Base-by-base conservation (phyloP, 2,888 invertebrate species). In the Agrochola circellaris region DNA sequence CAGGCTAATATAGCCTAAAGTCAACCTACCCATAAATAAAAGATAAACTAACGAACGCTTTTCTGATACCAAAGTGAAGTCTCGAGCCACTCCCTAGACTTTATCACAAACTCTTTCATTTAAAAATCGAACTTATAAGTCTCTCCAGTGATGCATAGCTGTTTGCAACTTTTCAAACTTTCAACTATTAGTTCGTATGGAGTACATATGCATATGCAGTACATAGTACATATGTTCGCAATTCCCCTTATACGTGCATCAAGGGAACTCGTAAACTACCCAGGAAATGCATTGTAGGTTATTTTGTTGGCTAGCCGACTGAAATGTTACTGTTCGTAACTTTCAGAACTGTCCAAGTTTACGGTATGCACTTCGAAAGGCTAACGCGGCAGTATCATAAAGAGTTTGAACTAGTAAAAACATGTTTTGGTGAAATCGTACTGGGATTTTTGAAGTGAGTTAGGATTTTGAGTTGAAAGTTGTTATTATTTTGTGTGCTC, bases 251-350 rank as follows among this genome's bases (percentile, higher is more conserved):
- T 83, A 86, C 74, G 79, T 74, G 74, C 69, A 85, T 70, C 79
- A 82, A 76, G 84, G 85, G 87, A 88, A 74, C 81, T 86, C 84
- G 84, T 90, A 89, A 91, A 93, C 86, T 92, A 90, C 88, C 86
- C 86, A 85, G 89, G 87, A 91, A 93, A 90, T 92, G 91, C 91
- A 91, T 91, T 91, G 90, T 89, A 85, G 88, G 90, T 89, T 91
- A 93, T 92, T 91, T 91, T 89, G 91, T 90, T 92, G 89, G 88
- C 86, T 82, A 80, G 81, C 86, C 81, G 84, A 88, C 89, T 90
- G 91, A 90, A 90, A 91, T 91, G 91, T 90, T 89, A 86, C 87
- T 84, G 87, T 82, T 88, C 56, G 77, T 84, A 90, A 91, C 88
- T 92, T 82, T 73, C 76, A 71, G 79, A 89, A 90, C 90, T 89